Base-by-base conservation (phyloP, 2,888 invertebrate species). In the Plagodis dolabraria region DNA sequence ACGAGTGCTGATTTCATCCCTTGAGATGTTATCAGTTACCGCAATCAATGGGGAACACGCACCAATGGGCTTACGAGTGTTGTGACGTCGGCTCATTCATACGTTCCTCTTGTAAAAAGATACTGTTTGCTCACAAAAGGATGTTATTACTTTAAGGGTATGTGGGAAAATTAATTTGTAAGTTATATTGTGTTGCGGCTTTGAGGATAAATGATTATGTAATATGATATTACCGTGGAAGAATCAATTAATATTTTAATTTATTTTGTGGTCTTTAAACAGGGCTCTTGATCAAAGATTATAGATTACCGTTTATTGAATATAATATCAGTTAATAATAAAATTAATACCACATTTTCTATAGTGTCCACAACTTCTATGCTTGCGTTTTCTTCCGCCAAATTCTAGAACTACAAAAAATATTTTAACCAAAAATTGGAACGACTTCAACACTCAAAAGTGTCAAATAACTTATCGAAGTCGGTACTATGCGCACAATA, bases 151-250 rank as follows among this genome's bases (percentile, higher is more conserved):
- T 88, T 89, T 91, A 91, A 86, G 86, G 87, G 86, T 83, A 86
- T 92, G 91, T 92, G 92, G 85, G 92, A 91, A 92, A 84, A 92
- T 89, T 91, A 89, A 92, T 89, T 89, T 86, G 89, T 87, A 84
- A 86, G 82, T 76, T 76, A 78, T 83, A 87, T 83, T 79, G 69
- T 76, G 66, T 74, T 74, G 56, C 10, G 51, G 53, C 80, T 83
- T 83, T 75, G 53, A 48, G 65, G 60, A 63, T 70, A 74, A 72
- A 75, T 75, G 61, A 65, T 64, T 64, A 63, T 74, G 80, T 77
- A 77, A 80, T 68, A 57, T 68, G 79, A 81, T 81, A 70, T 55
- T 46, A 35, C 44, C 50, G 45, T 54, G 44, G 43, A 56, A 61
- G 50, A 66, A 74, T 64, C 60, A 65, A 75, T 79, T 77, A 67